Percentiles rank a stretch among this genome's conserved stretches.
Conservation (phyloP, 2,797 vertebrate genomes). For the Sebastes iracundus region DNA sequence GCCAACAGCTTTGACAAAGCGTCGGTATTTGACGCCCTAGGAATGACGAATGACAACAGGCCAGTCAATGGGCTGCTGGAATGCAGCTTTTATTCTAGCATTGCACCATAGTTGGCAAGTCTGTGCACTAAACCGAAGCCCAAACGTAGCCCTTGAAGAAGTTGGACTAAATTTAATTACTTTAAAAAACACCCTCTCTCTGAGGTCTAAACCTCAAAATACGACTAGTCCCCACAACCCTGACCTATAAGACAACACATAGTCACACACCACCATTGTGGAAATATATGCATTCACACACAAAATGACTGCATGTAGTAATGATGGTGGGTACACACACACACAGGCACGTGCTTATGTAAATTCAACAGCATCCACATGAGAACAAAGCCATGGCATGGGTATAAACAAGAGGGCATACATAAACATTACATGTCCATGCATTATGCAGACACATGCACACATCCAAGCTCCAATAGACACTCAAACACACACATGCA, state of each 20-base stretch:
- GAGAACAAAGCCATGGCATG: constrained; percentile 71
- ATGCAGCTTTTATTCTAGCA: background rate
- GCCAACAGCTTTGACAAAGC: too few species aligned
- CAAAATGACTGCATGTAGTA: constrained; percentile 12
- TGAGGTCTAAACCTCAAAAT: background rate
- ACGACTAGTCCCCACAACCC: background rate
- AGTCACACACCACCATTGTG: background rate
- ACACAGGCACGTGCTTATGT: constrained; percentile 36
- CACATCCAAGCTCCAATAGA: constrained; percentile 49
- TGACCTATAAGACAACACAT: background rate
- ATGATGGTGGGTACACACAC: constrained; percentile 11
- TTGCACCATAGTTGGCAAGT: background rate
- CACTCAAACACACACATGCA: constrained; percentile 57
- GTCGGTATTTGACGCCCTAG: too few species aligned
- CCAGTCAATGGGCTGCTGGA: background rate
- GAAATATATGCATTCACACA: constrained; percentile 21
- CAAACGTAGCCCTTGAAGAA: background rate
- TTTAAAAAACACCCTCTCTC: background rate
- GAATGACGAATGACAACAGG: too few species aligned
- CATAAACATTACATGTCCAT: constrained; percentile 73
- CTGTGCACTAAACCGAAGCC: background rate
- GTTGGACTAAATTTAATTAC: background rate
- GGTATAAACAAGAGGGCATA: constrained; percentile 66
- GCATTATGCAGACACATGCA: constrained; percentile 72
- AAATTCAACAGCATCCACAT: constrained; percentile 57